phyloP scores from a whole-genome alignment of 2,888 invertebrate genomes.

The Baronia brevicornis region DNA sequence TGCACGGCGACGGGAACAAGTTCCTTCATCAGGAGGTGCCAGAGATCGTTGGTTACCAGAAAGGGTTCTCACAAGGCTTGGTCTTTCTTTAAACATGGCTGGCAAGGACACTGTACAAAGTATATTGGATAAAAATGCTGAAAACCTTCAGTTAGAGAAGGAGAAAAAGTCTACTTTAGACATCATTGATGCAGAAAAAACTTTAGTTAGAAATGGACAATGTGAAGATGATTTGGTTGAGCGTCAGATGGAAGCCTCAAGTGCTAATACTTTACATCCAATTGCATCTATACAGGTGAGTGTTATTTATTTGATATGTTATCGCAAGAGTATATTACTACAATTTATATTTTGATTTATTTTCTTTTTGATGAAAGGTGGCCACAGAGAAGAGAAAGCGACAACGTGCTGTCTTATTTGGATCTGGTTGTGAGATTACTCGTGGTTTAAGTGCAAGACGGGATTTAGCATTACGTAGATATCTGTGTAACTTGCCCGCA shows the following conservation, averaged over 20 bases:
- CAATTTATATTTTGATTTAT: conserved; percentile 4
- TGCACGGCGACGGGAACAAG: conserved; percentile 74
- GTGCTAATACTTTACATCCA: conserved; percentile 60
- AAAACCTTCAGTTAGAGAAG: conserved; percentile 34
- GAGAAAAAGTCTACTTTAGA: conserved; percentile 27
- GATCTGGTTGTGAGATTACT: conserved; percentile 84
- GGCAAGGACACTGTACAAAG: conserved; percentile 72
- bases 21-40: conserved; percentile 73
- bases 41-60: conserved; percentile 88
- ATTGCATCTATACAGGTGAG: conserved; percentile 72
- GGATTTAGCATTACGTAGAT: conserved; percentile 83
- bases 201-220: conserved; percentile 42
- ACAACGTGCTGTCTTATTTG: conserved; percentile 80
- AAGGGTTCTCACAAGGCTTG: conserved; percentile 85
- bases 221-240: conserved; percentile 28
- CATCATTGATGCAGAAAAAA: conserved; percentile 28
- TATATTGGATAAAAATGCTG: conserved; percentile 50
- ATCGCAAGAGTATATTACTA: conserved; percentile 11
- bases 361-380: conserved; percentile 57
- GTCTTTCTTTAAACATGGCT: conserved; percentile 86
- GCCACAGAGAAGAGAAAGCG: conserved; percentile 75
- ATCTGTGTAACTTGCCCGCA: conserved; percentile 80
- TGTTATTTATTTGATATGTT: conserved; percentile 5
- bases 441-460: conserved; percentile 86
- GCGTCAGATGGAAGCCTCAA: conserved; percentile 32